Percentiles rank a stretch among this genome's conserved stretches.
Conservation (phyloP, 2,113 vertebrate species). For the Anoplopoma fimbria region DNA sequence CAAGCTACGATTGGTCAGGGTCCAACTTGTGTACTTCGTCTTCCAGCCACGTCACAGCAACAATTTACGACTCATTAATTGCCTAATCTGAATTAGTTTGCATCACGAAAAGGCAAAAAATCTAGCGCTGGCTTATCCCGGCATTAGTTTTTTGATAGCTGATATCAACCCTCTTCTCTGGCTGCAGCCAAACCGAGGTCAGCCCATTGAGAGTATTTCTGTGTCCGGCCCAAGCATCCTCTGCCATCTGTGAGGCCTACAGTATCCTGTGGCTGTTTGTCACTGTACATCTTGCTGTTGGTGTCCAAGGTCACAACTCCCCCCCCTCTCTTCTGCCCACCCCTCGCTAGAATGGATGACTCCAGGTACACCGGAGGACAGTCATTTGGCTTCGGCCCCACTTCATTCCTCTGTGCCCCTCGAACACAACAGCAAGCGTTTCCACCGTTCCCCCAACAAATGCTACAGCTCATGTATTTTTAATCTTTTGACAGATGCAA, state of each 20-base stretch:
- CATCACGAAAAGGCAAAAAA: neutral
- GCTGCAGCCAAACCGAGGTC: constrained; percentile 22
- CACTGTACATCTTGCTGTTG: constrained; percentile 71
- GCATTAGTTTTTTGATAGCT: neutral
- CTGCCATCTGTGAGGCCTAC: constrained; percentile 72
- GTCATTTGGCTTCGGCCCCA: constrained; percentile 76
- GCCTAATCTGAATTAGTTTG: neutral
- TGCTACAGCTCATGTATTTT: constrained; percentile 82
- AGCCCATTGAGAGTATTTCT: constrained; percentile 9
- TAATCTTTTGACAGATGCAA: constrained; percentile 84
- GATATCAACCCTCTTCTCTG: neutral
- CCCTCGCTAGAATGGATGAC: constrained; percentile 74
- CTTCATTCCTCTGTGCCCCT: constrained; percentile 72
- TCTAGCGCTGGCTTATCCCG: neutral
- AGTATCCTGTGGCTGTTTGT: constrained; percentile 77
- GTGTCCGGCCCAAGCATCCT: constrained; percentile 55
- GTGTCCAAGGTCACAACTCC: constrained; percentile 80
- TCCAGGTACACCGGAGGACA: constrained; percentile 79
- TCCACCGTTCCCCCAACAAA: constrained; percentile 69
- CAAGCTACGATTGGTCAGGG: neutral
- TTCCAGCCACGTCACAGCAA: constrained; percentile 1
- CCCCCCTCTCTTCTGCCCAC: constrained; percentile 38
- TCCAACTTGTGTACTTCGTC: neutral
- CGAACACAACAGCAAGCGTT: constrained; percentile 69
- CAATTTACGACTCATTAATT: neutral